Evolutionary conservation across 2,113 vertebrate genomes (phyloP).

Genomic region (Heptranchias perlo): DNA sequence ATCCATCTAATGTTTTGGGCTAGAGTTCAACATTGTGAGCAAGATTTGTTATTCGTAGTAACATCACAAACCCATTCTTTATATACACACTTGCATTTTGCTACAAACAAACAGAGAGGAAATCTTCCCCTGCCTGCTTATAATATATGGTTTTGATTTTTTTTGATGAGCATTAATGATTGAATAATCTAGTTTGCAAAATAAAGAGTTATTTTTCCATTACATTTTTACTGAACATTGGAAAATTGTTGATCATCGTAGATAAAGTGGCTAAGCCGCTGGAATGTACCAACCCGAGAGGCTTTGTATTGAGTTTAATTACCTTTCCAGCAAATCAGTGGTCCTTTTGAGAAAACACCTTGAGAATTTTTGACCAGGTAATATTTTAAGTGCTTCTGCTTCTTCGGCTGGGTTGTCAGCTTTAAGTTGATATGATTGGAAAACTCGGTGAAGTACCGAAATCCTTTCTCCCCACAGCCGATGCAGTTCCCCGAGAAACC

Average conservation of each 20-base stretch:
- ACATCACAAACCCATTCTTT: neutral
- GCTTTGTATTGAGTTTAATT: constrained; percentile 37
- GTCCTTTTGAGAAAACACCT: constrained; percentile 89
- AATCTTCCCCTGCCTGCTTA: too few relatives aligned
- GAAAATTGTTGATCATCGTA: neutral
- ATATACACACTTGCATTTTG: neutral
- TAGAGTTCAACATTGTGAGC: neutral
- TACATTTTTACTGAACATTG: neutral
- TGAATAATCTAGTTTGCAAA: neutral
- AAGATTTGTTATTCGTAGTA: neutral
- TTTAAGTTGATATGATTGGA: constrained; percentile 99
- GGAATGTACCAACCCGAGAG: neutral
- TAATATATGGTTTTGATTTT: neutral
- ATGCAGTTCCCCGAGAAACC: constrained; percentile 98
- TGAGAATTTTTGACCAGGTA: constrained; percentile 93
- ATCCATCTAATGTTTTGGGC: neutral
- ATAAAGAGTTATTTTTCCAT: neutral
- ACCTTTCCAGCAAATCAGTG: constrained; percentile 99
- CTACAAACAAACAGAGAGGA: neutral
- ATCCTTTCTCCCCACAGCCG: constrained; percentile 95
- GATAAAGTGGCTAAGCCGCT: neutral
- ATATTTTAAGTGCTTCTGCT: constrained; percentile 99
- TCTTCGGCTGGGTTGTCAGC: constrained; percentile 97
- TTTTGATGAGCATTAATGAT: neutral
- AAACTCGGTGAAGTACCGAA: constrained; percentile 98